Evolutionary conservation across 2,797 vertebrate species (phyloP).

Genomic region (Bufotes viridis): DNA sequence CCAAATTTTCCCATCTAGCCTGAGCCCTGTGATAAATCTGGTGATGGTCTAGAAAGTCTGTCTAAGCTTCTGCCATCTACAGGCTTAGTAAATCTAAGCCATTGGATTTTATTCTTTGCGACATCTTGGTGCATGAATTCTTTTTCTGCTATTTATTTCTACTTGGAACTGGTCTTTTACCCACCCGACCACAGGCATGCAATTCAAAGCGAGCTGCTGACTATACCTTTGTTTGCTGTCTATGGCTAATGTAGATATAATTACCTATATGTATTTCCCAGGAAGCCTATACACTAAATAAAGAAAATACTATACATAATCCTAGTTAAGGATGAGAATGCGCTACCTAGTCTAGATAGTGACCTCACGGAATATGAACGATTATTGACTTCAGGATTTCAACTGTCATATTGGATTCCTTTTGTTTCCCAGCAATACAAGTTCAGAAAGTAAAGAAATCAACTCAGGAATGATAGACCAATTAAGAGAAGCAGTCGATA

Average conservation of each 20-base stretch:
- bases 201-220: too few relatives aligned
- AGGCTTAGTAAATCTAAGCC: too few relatives aligned
- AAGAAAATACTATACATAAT: neutral
- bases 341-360: neutral
- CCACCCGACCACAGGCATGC: too few relatives aligned
- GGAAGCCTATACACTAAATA: neutral
- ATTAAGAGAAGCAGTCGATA: conserved; percentile 86
- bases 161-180: too few relatives aligned
- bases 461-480: conserved; percentile 85
- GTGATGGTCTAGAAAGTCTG: too few relatives aligned
- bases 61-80: too few relatives aligned
- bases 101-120: too few relatives aligned
- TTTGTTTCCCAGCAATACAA: conserved; percentile 76
- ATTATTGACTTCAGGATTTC: neutral
- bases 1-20: too few relatives aligned
- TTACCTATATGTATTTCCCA: neutral
- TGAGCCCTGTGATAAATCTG: too few relatives aligned
- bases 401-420: conserved; percentile 32
- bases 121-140: too few relatives aligned
- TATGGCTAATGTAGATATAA: neutral
- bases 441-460: conserved; percentile 73
- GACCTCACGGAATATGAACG: neutral
- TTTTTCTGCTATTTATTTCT: too few relatives aligned
- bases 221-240: too few relatives aligned
- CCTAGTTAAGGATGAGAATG: neutral